These are phyloP conservation scores for Caracal caracal DNA, from an alignment of 2,113 vertebrate species.

Conservation along the genomic window DNA sequence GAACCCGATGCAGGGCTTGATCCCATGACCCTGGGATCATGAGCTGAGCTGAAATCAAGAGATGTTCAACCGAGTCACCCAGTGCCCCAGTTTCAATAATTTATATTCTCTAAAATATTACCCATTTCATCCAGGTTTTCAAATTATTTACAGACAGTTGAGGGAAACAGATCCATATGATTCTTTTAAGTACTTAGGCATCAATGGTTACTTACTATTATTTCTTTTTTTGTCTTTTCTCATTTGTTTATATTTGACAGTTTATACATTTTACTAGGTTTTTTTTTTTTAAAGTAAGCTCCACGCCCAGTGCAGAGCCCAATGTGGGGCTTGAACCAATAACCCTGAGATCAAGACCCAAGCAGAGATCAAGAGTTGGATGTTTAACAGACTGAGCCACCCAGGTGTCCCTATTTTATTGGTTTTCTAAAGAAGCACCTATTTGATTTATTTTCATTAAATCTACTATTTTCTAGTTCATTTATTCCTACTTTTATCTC, in stretches of 20 bases:
- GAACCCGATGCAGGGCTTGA: no score
- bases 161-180: neutral
- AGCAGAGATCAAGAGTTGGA: no score
- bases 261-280: neutral
- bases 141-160: neutral
- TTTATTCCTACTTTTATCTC: neutral
- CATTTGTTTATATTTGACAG: neutral
- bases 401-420: neutral
- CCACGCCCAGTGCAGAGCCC: no score
- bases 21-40: no score
- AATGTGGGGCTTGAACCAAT: no score
- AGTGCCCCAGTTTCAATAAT: neutral
- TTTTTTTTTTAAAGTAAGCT: neutral
- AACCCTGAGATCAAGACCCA: no score
- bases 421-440: neutral
- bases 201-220: neutral
- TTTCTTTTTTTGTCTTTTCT: slow-evolving; percentile 1
- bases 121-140: neutral
- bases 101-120: neutral
- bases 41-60: no score
- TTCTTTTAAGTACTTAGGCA: neutral
- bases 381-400: no score
- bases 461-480: neutral
- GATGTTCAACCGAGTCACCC: no score
- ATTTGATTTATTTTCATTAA: neutral